phyloP scores from a whole-genome alignment of 1,140 invertebrate species.

The Calliphora vicina region DNA sequence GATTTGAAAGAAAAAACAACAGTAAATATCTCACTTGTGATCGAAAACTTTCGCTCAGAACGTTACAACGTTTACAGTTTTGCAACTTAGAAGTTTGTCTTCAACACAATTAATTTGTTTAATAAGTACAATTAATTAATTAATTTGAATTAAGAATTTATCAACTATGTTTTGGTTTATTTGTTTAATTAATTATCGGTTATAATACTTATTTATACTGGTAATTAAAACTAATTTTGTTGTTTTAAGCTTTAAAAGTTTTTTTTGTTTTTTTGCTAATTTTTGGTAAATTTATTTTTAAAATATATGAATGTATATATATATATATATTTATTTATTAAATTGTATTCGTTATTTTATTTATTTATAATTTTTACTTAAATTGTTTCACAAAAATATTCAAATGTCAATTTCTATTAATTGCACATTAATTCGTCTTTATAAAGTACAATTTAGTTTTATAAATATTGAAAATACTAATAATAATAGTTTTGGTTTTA shows the following conservation, averaged over 20 bases:
- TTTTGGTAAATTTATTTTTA: conserved; percentile 7
- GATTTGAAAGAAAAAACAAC: too few relatives aligned
- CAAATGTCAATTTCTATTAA: neutral
- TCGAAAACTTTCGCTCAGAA: too few relatives aligned
- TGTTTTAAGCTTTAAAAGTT: neutral
- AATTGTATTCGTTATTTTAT: neutral
- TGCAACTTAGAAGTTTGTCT: too few relatives aligned
- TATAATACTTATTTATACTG: neutral
- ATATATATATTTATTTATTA: neutral
- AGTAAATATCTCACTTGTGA: too few relatives aligned
- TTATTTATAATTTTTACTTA: neutral
- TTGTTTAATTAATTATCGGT: neutral
- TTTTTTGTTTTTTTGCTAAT: neutral
- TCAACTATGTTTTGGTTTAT: neutral
- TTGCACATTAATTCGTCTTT: conserved; percentile 9
- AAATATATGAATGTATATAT: neutral
- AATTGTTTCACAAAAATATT: conserved; percentile 11
- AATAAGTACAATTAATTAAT: neutral
- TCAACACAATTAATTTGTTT: neutral
- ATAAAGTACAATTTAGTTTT: neutral
- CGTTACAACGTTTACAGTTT: too few relatives aligned
- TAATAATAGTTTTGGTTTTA: neutral
- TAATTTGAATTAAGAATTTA: neutral
- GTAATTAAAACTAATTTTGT: neutral
- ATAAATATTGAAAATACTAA: neutral